Evolutionary conservation across 2,797 vertebrate species (phyloP).

Genomic region (Lagocephalus sceleratus): DNA sequence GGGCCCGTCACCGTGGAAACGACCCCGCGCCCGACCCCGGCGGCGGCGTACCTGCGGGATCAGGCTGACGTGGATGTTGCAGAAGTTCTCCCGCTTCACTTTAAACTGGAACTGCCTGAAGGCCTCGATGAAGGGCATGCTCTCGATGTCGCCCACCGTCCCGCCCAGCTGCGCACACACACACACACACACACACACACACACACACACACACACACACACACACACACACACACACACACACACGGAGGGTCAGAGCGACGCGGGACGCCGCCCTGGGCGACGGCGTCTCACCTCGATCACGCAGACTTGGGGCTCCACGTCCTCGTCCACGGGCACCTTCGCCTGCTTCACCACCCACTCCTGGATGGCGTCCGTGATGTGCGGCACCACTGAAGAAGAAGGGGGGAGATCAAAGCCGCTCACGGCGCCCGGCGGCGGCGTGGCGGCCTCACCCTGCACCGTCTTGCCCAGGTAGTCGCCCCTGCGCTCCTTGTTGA

Average conservation of each 20-base stretch:
- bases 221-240: not conserved
- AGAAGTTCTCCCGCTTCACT: conserved; percentile 92
- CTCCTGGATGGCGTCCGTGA: conserved; percentile 97
- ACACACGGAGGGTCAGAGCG: not conserved
- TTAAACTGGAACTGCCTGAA: conserved; percentile 98
- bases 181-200: conserved; percentile 1
- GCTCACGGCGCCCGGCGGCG: too few relatives aligned
- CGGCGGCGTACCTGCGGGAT: conserved; percentile 86
- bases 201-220: conserved; percentile 4
- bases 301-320: conserved; percentile 93
- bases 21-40: not conserved
- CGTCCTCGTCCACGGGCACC: conserved; percentile 86
- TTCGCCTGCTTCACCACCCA: conserved; percentile 93
- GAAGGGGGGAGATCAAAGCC: not conserved
- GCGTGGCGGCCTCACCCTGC: conserved; percentile 79
- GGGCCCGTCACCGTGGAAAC: too few relatives aligned
- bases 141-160: conserved; percentile 94
- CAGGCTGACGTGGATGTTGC: conserved; percentile 94
- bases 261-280: too few relatives aligned
- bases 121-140: conserved; percentile 96
- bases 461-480: conserved; percentile 97
- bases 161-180: conserved; percentile 84
- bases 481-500: conserved; percentile 94
- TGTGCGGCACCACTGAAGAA: conserved; percentile 89
- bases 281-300: conserved; percentile 88